Conservation (phyloP, 2,113 vertebrate species). For the Equus przewalskii region DNA sequence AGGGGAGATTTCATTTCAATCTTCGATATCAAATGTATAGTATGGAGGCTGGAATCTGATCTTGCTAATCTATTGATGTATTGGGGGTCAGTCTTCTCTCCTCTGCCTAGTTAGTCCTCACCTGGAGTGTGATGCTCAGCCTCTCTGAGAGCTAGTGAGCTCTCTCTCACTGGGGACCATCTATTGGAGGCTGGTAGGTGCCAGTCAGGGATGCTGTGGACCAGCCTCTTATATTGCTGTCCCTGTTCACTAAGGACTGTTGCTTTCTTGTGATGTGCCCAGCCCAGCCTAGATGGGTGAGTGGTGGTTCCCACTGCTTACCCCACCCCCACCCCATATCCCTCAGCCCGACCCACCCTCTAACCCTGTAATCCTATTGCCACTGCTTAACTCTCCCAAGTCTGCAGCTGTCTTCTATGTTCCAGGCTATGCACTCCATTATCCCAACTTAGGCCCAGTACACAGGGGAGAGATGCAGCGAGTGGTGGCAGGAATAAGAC, state of each 20-base stretch:
- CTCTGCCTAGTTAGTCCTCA: not conserved
- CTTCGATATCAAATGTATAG: not conserved
- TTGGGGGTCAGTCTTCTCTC: not conserved
- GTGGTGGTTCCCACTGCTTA: not conserved
- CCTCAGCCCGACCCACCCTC: not conserved
- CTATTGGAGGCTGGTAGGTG: not conserved
- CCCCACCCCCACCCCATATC: accelerated
- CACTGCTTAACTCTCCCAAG: not conserved
- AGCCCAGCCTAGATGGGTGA: not conserved
- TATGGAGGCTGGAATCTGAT: not conserved
- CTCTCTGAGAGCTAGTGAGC: not conserved
- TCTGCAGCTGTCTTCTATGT: not conserved
- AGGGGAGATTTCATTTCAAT: not conserved
- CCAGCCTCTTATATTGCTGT: not conserved
- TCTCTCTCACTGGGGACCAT: not conserved
- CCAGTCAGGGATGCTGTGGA: not conserved
- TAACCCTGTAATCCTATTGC: not conserved
- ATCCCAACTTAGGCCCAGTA: not conserved
- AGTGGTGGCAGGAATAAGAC: not conserved
- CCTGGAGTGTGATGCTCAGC: not conserved
- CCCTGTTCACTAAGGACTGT: not conserved
- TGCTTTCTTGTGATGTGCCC: not conserved
- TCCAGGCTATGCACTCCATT: not conserved
- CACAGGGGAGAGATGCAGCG: not conserved
- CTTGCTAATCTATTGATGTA: not conserved